Evolutionary conservation across 1,140 invertebrate species (phyloP).

Genomic region (Scaptomyza pallida): DNA sequence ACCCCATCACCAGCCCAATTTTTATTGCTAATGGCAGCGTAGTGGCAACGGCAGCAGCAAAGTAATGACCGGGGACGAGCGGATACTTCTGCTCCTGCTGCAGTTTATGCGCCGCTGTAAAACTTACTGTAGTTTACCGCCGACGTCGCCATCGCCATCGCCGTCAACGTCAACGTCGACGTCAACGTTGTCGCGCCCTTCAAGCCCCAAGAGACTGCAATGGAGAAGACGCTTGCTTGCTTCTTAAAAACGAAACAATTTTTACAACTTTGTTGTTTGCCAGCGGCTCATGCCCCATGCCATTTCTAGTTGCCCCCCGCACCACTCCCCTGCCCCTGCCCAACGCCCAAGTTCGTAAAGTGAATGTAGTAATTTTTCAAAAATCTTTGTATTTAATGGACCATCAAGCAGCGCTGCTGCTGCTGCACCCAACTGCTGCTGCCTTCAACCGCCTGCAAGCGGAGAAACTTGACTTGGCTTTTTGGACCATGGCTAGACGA

Average conservation of each 20-base stretch:
- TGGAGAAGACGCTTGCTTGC: not conserved
- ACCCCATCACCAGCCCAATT: conserved; percentile 28
- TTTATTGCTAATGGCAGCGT: conserved; percentile 75
- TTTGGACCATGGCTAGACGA: conserved; percentile 55
- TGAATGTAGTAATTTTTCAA: conserved; percentile 80
- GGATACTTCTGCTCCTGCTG: conserved; percentile 37
- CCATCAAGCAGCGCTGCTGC: conserved; percentile 70
- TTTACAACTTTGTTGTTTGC: conserved; percentile 84
- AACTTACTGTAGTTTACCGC: conserved; percentile 78
- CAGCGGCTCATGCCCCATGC: conserved; percentile 59
- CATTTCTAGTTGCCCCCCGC: conserved; percentile 64
- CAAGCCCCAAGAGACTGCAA: not conserved
- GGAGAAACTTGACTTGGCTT: conserved; percentile 43
- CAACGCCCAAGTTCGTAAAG: conserved; percentile 48
- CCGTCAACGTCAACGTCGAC: not conserved
- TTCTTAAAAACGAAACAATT: conserved; percentile 82
- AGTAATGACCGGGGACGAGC: not conserved
- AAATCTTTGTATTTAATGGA: conserved; percentile 84
- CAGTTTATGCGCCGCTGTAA: conserved; percentile 78
- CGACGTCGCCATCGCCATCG: not conserved
- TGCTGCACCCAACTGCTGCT: not conserved
- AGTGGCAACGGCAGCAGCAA: not conserved
- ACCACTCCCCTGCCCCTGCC: not conserved
- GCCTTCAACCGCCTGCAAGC: conserved; percentile 10
- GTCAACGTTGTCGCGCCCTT: conserved; percentile 3